Evolutionary conservation across 1,140 invertebrate genomes (phyloP), one percentile per base, ranked within the genome.

Genomic region (Trigoniulus corallinus): DNA sequence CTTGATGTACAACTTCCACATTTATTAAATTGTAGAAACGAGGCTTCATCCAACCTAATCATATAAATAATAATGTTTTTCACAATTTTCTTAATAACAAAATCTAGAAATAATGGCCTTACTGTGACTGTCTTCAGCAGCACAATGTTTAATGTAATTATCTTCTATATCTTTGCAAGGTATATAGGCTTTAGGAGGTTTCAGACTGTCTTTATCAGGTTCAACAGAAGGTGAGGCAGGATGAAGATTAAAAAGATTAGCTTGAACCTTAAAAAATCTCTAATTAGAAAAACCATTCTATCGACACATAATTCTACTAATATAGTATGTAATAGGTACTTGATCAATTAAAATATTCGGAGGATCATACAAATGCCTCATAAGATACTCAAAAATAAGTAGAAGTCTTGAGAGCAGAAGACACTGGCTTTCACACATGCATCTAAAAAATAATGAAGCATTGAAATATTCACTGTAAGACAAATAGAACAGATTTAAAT

Each of bases 301-400:
- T 34, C 7, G 15, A 34, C 29, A 34, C 7, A 34, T 34, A 34
- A 34, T 34, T 34, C 7, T 15, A 34, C 7, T 34, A 34, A 34
- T 34, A 34, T 15, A 34, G 29, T 34, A 34, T 7, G 7, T 7
- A 34, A 34, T 34, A 7, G 29, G 52, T 56, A 75, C 71, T 65
- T 75, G 73, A 50, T 73, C 69, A 44, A 72, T 62, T 12, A 75
- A 62, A 39, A 62, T 61, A 3, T 64, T 55, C 4, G 74, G 72
- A 10, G 74, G 67, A 63, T 94, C 91, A 62, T 96, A 96, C 20
- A 96, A 70, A 71, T 94, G 84, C 64, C 88, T 86, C 77, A 96
- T 86, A 48, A 96, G 77, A 61, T 96, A 96, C 61, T 97, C 92
- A 52, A 96, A 76, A n/a, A 96, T 72, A 13, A 95, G 72, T 21